Base-by-base conservation (phyloP, 2,113 vertebrate genomes). In the Oncorhynchus clarkii region DNA sequence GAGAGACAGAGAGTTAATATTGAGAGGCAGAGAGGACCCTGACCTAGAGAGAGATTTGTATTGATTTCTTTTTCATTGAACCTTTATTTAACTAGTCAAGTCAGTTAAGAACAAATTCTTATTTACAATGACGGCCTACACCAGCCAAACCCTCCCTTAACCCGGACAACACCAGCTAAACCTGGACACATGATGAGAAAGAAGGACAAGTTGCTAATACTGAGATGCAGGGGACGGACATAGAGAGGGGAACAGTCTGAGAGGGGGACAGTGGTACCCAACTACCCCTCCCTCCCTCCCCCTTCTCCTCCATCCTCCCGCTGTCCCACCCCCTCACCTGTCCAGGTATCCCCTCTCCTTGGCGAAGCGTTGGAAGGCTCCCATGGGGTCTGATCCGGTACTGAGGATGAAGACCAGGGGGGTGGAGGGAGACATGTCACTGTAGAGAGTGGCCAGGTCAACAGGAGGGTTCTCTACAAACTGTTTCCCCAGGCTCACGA, bases 301-400 rank as follows among this genome's bases (percentile, higher is more conserved):
- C 45, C 68, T 20, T 45, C 5, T 11, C 34, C 16, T 69, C 67
- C 67, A 7, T 8, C 27, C 67, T 70, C 6, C 48, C 68, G 16
- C 22, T 12, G 14, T 8, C 26, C 24, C 26, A 18, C 24, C 49
- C 54, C 14, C 24, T 48, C 9, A 94, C 94, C 92, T 90, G 76
- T 96, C 92, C 39, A 92, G 89, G 85, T 88, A 95, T 0, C 87
- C 94, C 9, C 81, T 89, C 14, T 95, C 93, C 78, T 92, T 93
- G 84, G 95, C 94, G 80, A 95, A 96, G 69, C 94, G 92, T 82
- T 95, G 94, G 79, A 96, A 95, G 3, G 94, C 92, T 0, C 94
- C 94, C 95, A 95, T 94, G 29, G 95, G 94, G 69, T 96, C 95
- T 0, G 93, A 96, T 71, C 93, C 94, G 3, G 94, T 95, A 85